Evolutionary conservation across 2,888 invertebrate genomes (phyloP).

Genomic region (Ectemnius continuus): DNA sequence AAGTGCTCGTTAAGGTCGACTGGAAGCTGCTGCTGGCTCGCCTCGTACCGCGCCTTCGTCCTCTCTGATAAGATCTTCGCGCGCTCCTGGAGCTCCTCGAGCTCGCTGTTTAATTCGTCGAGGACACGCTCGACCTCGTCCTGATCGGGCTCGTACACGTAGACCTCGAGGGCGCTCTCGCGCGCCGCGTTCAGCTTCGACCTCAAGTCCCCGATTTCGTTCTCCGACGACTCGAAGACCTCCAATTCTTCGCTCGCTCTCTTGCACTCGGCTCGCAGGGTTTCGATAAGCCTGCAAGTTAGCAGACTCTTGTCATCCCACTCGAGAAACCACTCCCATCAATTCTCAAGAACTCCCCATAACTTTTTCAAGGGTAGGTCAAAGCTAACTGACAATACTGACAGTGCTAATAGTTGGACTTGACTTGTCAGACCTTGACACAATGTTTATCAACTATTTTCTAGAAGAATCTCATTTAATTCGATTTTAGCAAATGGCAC

Average conservation of each 20-base stretch:
- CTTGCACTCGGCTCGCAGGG: conserved; percentile 86
- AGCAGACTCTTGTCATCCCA: conserved; percentile 9
- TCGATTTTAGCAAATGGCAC: too few relatives aligned
- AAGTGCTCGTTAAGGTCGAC: conserved; percentile 90
- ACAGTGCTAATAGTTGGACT: too few relatives aligned
- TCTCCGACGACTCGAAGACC: conserved; percentile 87
- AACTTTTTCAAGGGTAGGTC: too few relatives aligned
- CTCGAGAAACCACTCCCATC: too few relatives aligned
- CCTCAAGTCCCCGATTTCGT: conserved; percentile 84
- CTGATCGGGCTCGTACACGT: conserved; percentile 89
- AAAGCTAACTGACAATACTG: too few relatives aligned
- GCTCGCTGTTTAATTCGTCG: conserved; percentile 78
- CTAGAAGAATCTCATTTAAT: too few relatives aligned
- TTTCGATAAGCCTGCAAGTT: conserved; percentile 86
- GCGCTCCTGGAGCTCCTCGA: conserved; percentile 67
- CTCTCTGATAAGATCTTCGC: conserved; percentile 74
- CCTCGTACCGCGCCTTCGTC: conserved; percentile 78
- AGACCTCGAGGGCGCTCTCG: conserved; percentile 78
- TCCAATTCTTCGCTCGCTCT: conserved; percentile 87
- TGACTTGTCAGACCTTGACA: too few relatives aligned
- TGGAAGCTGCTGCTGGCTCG: conserved; percentile 79
- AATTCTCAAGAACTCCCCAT: too few relatives aligned
- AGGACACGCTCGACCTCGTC: conserved; percentile 82
- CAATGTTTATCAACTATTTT: too few relatives aligned
- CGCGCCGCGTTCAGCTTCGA: conserved; percentile 82